Evolutionary conservation across 1,140 invertebrate species (phyloP), one percentile per base, ranked within the genome.

Genomic region (Linepithema humile): DNA sequence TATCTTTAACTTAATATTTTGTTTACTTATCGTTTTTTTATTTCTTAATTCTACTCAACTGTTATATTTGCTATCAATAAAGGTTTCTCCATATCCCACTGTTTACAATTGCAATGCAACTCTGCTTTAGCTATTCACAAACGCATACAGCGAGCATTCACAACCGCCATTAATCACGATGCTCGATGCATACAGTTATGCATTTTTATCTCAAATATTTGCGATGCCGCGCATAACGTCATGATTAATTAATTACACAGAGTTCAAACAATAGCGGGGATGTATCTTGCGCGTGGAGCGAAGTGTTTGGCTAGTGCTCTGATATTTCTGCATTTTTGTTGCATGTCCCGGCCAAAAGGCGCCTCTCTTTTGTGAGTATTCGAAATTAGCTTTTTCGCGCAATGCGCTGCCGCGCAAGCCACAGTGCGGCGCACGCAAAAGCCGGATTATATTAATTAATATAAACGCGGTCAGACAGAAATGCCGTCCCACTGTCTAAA

Each of bases 161-260:
- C 55, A 23, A n/a, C 38, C 12, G 26, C 35, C 64, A 80, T 80
- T 80, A 80, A 80, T 80, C 75, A 80, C 64, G 64, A 80, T 65
- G 74, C 74, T 65, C 59, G 59, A 77, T 70, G 75, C 48, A 70
- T 43, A 69, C 64, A 55, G 75, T 70, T 80, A 80, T 80, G 64
- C 48, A 55, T 80, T 80, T 80, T 80, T 80, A 80, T 80, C 64
- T 80, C 75, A 80, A 80, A 80, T 80, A 80, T 80, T 80, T 80
- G 75, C 67, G 35, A 70, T 55, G 50, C 48, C 48, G 64, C 64
- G 75, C 75, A 43, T 70, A 80, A 80, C 75, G 64, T 69, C 50
- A 80, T 70, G 64, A 80, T 80, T 70, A 80, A 80, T 80, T 80
- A 80, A 80, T 80, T 80, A 80, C 48, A 80, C 38, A 48, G 48